Evolutionary conservation across 1,140 invertebrate genomes (phyloP), one percentile per base, ranked within the genome.

Genomic region (Drosophila sulfurigaster): DNA sequence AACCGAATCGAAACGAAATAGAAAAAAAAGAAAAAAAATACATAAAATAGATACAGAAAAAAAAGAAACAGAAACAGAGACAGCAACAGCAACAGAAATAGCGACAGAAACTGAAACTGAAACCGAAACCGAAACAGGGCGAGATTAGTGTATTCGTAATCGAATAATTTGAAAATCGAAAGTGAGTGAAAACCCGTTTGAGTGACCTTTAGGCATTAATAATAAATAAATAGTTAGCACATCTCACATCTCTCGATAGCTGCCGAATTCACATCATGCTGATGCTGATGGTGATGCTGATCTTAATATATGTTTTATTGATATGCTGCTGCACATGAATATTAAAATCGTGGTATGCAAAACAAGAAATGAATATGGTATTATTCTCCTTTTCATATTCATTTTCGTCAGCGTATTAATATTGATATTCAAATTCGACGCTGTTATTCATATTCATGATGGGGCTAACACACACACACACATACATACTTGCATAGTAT

Each of bases 141-240:
- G 75, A 70, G 76, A 80, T 82, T 80, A 67, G 65, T 25, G 20
- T 62, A 73, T 71, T 81, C 68, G 79, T 74, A 74, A 83, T 67
- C 57, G 66, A 30, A 83, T 83, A 38, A 79, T 77, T 72, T 80
- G 72, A 76, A 88, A 88, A 88, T 89, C 83, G 83, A 88, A 88
- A 88, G 83, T 88, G 81, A 89, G 51, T 11, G 13, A 76, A 25
- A 87, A 87, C 83, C 67, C 77, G 83, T 87, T 87, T 83, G 78
- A 38, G 64, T 87, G 83, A 87, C 83, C 83, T 88, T 88, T 89
- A 88, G 70, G 82, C 83, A 88, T 88, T 80, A 83, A 88, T 88
- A 83, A 88, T 77, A 60, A 77, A 88, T 88, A 88, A 83, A 88
- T 77, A 60, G 80, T 87, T 88, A 88, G 82, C 83, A 88, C 82